Conservation (phyloP, 2,888 invertebrate species). For the Orthosia incerta region DNA sequence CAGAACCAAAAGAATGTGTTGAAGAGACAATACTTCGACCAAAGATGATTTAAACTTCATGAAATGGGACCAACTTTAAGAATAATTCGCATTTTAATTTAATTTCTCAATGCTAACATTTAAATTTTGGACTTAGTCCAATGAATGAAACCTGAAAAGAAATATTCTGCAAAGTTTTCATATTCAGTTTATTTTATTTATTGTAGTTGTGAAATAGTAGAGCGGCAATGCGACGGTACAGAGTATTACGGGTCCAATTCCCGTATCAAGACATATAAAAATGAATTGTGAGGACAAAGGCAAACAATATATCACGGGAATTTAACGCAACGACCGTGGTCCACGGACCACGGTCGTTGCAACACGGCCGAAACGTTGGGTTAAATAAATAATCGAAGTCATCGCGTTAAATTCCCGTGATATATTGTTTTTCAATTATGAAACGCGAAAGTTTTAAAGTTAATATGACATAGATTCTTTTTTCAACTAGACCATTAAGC, state of each 20-base stretch:
- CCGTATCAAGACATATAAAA: not conserved
- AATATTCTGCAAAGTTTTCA: slow-evolving; percentile 19
- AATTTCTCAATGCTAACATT: slow-evolving; percentile 50
- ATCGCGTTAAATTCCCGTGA: no score
- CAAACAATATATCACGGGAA: no score
- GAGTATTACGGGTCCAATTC: not conserved
- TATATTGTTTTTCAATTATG: no score
- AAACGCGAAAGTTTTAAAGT: no score
- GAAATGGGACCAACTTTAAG: slow-evolving; percentile 25
- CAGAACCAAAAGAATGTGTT: not conserved
- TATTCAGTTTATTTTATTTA: slow-evolving; percentile 44
- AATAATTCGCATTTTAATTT: slow-evolving; percentile 54
- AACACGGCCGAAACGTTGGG: no score
- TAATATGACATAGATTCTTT: no score
- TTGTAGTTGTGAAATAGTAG: slow-evolving; percentile 19
- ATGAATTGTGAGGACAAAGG: not conserved
- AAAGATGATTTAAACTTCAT: slow-evolving; percentile 26
- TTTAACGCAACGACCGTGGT: no score
- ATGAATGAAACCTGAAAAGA: slow-evolving; percentile 36
- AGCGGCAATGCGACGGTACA: not conserved
- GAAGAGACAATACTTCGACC: not conserved
- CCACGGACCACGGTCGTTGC: no score
- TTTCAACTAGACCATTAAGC: no score
- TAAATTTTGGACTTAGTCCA: slow-evolving; percentile 51
- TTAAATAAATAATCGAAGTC: no score